Conservation (phyloP, 2,888 invertebrate species). For the Spodoptera picta region DNA sequence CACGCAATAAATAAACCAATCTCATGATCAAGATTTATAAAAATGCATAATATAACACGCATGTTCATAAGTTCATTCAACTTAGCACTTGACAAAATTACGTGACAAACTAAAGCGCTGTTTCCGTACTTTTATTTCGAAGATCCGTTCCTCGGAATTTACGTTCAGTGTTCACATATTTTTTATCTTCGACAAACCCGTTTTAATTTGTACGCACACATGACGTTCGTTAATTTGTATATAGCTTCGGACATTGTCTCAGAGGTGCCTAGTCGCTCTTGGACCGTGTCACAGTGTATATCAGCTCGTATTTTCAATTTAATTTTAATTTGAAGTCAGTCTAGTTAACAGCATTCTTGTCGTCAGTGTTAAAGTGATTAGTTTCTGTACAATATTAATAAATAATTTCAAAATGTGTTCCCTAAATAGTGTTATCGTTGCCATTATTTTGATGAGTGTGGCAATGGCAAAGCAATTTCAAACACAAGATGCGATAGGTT, state of each 20-base stretch:
- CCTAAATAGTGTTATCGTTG: constrained; percentile 51
- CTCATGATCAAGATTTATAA: too few relatives aligned
- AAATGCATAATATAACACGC: too few relatives aligned
- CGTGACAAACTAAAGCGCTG: background rate
- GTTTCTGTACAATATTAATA: background rate
- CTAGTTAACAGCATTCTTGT: constrained; percentile 41
- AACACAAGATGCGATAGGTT: constrained; percentile 73
- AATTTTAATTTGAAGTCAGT: constrained; percentile 23
- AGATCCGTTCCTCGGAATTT: constrained; percentile 15
- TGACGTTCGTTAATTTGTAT: constrained; percentile 66
- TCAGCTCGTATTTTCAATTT: constrained; percentile 44
- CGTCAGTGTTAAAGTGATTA: constrained; percentile 3
- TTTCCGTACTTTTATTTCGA: background rate
- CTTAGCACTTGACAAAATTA: background rate
- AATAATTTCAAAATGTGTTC: constrained; percentile 57
- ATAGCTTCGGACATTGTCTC: constrained; percentile 61
- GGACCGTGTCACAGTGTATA: constrained; percentile 47
- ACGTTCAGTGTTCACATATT: constrained; percentile 24
- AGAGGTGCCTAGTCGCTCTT: constrained; percentile 61
- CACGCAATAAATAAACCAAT: too few relatives aligned
- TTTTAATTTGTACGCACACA: constrained; percentile 67
- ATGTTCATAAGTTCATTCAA: background rate
- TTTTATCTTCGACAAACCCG: constrained; percentile 69
- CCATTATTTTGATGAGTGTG: constrained; percentile 57
- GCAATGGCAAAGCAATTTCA: constrained; percentile 43